phyloP scores from a whole-genome alignment of 2,888 invertebrate genomes.

The Apodemia zela region DNA sequence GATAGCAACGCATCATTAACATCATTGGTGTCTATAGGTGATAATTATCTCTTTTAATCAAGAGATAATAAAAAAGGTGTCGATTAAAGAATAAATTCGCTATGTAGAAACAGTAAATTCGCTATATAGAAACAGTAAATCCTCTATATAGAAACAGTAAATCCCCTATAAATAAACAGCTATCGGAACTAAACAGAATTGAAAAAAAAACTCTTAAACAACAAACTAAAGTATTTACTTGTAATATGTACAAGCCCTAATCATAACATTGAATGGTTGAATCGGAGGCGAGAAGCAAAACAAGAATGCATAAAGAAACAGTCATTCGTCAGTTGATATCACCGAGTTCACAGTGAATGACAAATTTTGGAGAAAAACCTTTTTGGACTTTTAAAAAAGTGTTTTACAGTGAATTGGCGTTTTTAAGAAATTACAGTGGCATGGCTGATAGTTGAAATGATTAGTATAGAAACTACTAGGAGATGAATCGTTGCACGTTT shows the following conservation, averaged over 20 bases:
- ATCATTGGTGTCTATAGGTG: too few relatives aligned
- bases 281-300: conserved; percentile 47
- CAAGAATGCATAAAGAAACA: conserved; percentile 41
- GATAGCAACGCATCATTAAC: too few relatives aligned
- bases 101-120: too few relatives aligned
- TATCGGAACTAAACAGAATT: too few relatives aligned
- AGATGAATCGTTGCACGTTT: conserved; percentile 59
- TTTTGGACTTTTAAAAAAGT: conserved; percentile 15
- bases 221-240: background rate
- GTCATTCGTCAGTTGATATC: conserved; percentile 44
- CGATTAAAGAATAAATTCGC: too few relatives aligned
- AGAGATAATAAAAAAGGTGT: too few relatives aligned
- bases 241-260: conserved; percentile 44
- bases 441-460: conserved; percentile 47
- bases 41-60: too few relatives aligned
- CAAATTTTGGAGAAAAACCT: conserved; percentile 14
- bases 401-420: background rate
- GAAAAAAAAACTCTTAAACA: background rate
- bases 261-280: conserved; percentile 49
- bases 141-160: too few relatives aligned
- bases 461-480: conserved; percentile 47
- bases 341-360: conserved; percentile 31
- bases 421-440: conserved; percentile 18
- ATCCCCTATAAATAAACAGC: too few relatives aligned
- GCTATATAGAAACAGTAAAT: too few relatives aligned